Evolutionary conservation across 2,888 invertebrate species (phyloP), one percentile per base, ranked within the genome.

Genomic region (Pollenia griseotomentosa): DNA sequence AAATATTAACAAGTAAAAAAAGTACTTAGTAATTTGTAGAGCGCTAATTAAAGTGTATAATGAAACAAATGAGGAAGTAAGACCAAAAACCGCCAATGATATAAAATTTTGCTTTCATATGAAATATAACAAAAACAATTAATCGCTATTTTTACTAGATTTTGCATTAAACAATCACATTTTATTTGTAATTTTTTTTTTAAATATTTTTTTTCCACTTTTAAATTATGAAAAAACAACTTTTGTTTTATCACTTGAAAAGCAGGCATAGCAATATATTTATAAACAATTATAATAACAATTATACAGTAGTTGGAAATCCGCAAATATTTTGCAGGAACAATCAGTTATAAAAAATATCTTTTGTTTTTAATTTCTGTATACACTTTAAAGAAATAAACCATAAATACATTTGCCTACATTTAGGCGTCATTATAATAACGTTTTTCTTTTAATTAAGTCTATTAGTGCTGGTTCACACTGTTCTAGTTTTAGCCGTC

Each of bases 31-130:
- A 80, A 61, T 74, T 84, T 84, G 61, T 74, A 74, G 74, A 80
- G 84, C 84, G 68, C 74, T 80, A 85, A 85, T 85, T 73, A 74
- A 85, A 78, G 48, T n/a, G 68, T 23, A 46, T 7, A 65, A 46
- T 55, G 40, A 55, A 44, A 57, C 33, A n/a, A 48, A 59, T n/a
- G 40, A 63, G 84, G 74, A 75, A 70, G 80, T 84, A 53, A 44
- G 48, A 70, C 23, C 75, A 8, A 70, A 83, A 70, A 73, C 59
- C 48, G 73, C 42, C 51, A 84, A 53, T 65, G 10, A 51, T 55
- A 53, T 70, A 5, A n/a, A 8, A 33, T 79, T 68, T 51, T 66
- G 16, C 14, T 57, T 19, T 40, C 51, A 42, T 55, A 42, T 70
- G 61, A 42, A 71, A 55, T 57, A 3, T 1, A 33, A 44, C 61